These are phyloP conservation scores for Myotis lucifugus DNA, from an alignment of 2,113 vertebrate species.

Conservation along the genomic window DNA sequence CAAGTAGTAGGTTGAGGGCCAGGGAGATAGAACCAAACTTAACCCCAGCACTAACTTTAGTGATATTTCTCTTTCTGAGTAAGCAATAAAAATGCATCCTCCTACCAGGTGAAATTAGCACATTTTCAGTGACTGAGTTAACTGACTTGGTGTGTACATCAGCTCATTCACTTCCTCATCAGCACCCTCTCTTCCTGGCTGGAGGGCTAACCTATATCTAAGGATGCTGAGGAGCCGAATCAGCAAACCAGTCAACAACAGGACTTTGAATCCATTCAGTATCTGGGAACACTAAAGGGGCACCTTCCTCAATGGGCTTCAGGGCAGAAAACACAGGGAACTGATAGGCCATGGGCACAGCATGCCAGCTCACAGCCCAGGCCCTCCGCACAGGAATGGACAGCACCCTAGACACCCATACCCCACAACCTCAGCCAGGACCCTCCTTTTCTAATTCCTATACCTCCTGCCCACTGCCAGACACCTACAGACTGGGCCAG, in stretches of 20 bases:
- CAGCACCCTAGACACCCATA: background rate
- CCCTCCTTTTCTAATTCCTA: background rate
- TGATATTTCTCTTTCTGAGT: background rate
- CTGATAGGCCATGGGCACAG: background rate
- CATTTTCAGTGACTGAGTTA: background rate
- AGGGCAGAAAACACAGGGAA: background rate
- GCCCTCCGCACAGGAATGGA: background rate
- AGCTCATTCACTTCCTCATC: background rate
- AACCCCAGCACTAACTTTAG: background rate
- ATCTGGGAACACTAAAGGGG: background rate
- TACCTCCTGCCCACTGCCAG: background rate
- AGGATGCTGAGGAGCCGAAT: background rate
- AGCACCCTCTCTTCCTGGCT: background rate
- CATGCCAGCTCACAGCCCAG: background rate
- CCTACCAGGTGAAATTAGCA: background rate
- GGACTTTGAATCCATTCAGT: background rate
- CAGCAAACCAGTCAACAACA: background rate
- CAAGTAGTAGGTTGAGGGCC: background rate
- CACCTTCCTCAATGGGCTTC: background rate
- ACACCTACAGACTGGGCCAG: background rate
- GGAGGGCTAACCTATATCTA: background rate
- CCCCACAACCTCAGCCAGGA: background rate
- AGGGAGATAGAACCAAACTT: background rate
- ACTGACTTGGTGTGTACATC: background rate
- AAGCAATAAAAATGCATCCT: background rate